Percentiles rank a stretch among this genome's conserved stretches.
Conservation (phyloP, 2,797 vertebrate genomes). For the Pagetopsis macropterus region DNA sequence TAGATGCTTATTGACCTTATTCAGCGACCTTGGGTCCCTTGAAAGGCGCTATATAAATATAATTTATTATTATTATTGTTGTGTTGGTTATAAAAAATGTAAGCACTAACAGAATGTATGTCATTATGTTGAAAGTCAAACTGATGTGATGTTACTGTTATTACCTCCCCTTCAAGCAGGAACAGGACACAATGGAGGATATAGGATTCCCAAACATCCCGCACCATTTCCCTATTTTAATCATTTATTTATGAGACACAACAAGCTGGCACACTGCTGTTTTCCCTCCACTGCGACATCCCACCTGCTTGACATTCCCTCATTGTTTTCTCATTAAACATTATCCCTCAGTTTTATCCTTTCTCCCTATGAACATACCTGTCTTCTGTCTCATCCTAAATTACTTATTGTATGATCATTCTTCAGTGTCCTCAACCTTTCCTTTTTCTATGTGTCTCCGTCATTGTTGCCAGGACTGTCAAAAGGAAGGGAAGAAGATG, state of each 20-base stretch:
- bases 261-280: constrained; percentile 43
- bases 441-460: neutral
- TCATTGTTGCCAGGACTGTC: constrained; percentile 26
- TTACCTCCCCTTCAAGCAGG: constrained; percentile 5
- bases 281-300: constrained; percentile 18
- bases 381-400: constrained; percentile 14
- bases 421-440: neutral
- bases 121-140: constrained; percentile 11
- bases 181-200: constrained; percentile 36
- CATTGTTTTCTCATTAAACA: constrained; percentile 29
- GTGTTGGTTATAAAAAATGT: neutral
- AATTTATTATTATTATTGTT: neutral
- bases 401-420: constrained; percentile 6
- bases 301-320: constrained; percentile 38
- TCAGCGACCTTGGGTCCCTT: too few relatives aligned
- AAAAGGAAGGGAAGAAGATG: constrained; percentile 89
- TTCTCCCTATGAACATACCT: neutral
- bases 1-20: neutral
- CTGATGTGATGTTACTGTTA: neutral
- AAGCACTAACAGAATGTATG: neutral
- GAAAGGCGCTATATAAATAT: too few relatives aligned
- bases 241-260: constrained; percentile 64
- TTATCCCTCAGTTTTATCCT: constrained; percentile 4
- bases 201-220: constrained; percentile 36
- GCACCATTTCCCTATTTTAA: constrained; percentile 51